Evolutionary conservation across 2,113 vertebrate species (phyloP), one percentile per base, ranked within the genome.

Genomic region (Trachemys scripta): DNA sequence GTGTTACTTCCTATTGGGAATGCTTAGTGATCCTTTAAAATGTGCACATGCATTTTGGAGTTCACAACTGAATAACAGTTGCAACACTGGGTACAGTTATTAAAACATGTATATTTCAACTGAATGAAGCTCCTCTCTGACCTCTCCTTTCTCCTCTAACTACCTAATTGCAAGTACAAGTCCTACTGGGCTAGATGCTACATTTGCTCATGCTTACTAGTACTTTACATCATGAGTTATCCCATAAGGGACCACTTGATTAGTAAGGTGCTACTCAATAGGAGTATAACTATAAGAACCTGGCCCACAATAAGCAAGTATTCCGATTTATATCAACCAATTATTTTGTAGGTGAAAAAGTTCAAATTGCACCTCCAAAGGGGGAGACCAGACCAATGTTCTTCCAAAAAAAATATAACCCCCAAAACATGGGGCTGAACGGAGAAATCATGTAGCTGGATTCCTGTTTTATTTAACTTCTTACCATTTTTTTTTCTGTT

Each of bases 141-240:
- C 62, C 38, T 56, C 24, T 62, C 4, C 17, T 53, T 91, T 38
- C 2, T 8, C 42, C 14, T 82, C 29, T 45, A 24, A 7, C 1
- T 2, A 5, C 69, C 8, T 14, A 59, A 38, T 3, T 6, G 51
- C 8, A 81, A 8, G 25, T 50, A 59, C 53, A 92, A 85, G 57
- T 50, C 49, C 22, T 12, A 47, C 24, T n/a, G n/a, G 19, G 69
- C 35, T 8, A 5, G 35, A 80, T 31, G 17, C 8, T 45, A 13
- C 16, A 2, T 10, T 72, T 0, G 1, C 14, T 81, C 29, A 5
- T 0, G 3, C 72, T 0, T 3, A 90, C 62, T 0, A 38, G 45
- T 29, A 45, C 79, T 65, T 35, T 8, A 7, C 22, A 22, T 5
- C 35, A 45, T 0, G 0, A 78, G 17, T 1, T 14, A 0, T 4